Percentiles rank a stretch among this genome's conserved stretches.
These are phyloP conservation scores for Drosophila mercatorum DNA, from an alignment of 2,888 invertebrate species.

Conservation along the genomic window DNA sequence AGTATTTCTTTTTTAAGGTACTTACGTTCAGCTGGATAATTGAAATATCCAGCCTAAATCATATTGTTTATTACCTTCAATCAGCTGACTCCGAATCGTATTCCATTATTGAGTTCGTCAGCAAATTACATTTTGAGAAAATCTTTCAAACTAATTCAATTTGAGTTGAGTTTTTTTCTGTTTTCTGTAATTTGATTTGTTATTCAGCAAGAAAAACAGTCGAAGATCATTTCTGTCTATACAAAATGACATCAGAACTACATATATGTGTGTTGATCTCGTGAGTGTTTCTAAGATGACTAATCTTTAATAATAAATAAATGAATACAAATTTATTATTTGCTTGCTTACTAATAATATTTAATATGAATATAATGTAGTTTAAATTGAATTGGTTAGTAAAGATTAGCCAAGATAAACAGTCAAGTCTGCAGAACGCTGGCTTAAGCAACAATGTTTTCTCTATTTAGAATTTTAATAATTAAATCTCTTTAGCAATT, in stretches of 20 bases:
- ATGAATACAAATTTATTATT: too few relatives aligned
- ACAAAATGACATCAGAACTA: constrained; percentile 10
- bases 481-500: too few relatives aligned
- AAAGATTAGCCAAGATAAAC: too few relatives aligned
- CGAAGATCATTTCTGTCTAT: background rate
- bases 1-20: background rate
- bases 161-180: background rate
- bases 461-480: too few relatives aligned
- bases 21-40: background rate
- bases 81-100: background rate
- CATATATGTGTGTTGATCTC: background rate
- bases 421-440: too few relatives aligned
- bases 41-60: background rate
- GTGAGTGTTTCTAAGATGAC: background rate
- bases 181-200: background rate
- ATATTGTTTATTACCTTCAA: background rate
- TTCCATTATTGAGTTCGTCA: background rate
- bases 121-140: background rate
- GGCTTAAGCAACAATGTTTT: too few relatives aligned
- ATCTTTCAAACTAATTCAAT: background rate
- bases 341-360: too few relatives aligned
- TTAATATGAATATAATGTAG: too few relatives aligned
- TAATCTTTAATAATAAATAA: background rate
- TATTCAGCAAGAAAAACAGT: background rate
- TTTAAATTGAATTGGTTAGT: too few relatives aligned